phyloP scores from a whole-genome alignment of 2,888 invertebrate genomes.

The Hylaea fasciaria region DNA sequence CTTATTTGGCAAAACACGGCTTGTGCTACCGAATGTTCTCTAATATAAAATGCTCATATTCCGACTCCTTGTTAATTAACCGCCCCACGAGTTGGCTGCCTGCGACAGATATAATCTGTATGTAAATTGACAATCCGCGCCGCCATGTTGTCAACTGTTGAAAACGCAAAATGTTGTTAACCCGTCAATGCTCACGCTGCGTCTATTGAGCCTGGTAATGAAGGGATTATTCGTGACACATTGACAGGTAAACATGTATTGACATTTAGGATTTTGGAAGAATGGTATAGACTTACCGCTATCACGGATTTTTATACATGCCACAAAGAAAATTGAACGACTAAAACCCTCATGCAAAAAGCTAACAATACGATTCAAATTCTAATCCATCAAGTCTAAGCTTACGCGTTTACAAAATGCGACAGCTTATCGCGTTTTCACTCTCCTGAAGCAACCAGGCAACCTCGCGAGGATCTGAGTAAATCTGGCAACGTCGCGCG shows the following conservation, averaged over 20 bases:
- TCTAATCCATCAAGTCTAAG: not conserved
- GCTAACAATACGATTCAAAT: not conserved
- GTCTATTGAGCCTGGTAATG: not conserved
- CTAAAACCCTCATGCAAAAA: not conserved
- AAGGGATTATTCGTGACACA: not conserved
- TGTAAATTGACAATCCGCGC: conserved; percentile 40
- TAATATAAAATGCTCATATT: not conserved
- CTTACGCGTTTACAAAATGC: not conserved
- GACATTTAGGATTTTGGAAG: no score
- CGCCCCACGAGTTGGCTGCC: conserved; percentile 2
- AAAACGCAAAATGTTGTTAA: conserved; percentile 19
- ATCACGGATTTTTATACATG: no score
- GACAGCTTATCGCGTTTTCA: conserved; percentile 2
- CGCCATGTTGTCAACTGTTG: conserved; percentile 30
- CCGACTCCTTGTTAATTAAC: conserved; percentile 19
- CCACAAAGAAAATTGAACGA: no score
- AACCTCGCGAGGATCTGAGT: conserved; percentile 19
- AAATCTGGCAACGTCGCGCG: conserved; percentile 41
- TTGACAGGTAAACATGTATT: not conserved
- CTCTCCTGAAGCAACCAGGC: conserved; percentile 2
- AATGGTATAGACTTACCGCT: no score
- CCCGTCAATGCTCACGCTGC: conserved; percentile 20
- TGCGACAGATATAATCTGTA: conserved; percentile 29
- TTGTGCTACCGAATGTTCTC: no score
- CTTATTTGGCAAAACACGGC: not conserved